Evolutionary conservation across 1,140 invertebrate species (phyloP).

Genomic region (Orussus abietinus): DNA sequence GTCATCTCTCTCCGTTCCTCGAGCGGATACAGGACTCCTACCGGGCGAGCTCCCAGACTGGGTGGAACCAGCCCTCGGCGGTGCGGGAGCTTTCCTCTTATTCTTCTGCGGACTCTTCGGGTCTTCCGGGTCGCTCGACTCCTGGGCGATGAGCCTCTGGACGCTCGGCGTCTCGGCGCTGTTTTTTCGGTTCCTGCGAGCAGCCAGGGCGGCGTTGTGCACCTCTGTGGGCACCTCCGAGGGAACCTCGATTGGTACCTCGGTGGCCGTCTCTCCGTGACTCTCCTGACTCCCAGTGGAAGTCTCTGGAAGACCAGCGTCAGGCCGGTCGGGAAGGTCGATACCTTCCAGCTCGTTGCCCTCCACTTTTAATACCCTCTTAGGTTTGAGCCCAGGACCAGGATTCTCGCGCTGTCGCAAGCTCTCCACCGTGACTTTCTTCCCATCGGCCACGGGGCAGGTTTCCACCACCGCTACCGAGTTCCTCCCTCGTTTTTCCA

Average conservation of each 20-base stretch:
- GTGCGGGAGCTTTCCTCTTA: conserved; percentile 70
- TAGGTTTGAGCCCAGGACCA: background rate
- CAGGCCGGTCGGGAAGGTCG: conserved; percentile 24
- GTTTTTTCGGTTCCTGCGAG: conserved; percentile 63
- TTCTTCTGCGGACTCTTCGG: conserved; percentile 56
- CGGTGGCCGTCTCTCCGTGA: conserved; percentile 15
- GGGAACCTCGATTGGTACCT: conserved; percentile 24
- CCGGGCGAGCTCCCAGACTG: too few species aligned
- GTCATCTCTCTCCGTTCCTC: conserved; percentile 24
- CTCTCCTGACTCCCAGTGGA: too few species aligned
- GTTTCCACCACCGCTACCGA: too few species aligned
- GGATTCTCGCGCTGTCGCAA: conserved; percentile 13
- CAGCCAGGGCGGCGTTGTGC: conserved; percentile 65
- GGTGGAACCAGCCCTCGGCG: conserved; percentile 50
- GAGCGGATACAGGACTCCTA: too few species aligned
- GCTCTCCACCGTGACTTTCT: conserved; percentile 3
- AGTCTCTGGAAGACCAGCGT: too few species aligned
- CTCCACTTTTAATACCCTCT: conserved; percentile 16
- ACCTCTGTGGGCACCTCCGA: conserved; percentile 64
- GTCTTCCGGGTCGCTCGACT: conserved; percentile 34
- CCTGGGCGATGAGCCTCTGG: conserved; percentile 10
- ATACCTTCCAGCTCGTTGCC: conserved; percentile 16
- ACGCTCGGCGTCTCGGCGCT: conserved; percentile 33
- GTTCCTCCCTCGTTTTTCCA: too few species aligned
- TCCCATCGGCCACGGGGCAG: conserved; percentile 1